Evolutionary conservation across 2,888 invertebrate genomes (phyloP), one percentile per base, ranked within the genome.

Genomic region (Azorinus chamasolen): DNA sequence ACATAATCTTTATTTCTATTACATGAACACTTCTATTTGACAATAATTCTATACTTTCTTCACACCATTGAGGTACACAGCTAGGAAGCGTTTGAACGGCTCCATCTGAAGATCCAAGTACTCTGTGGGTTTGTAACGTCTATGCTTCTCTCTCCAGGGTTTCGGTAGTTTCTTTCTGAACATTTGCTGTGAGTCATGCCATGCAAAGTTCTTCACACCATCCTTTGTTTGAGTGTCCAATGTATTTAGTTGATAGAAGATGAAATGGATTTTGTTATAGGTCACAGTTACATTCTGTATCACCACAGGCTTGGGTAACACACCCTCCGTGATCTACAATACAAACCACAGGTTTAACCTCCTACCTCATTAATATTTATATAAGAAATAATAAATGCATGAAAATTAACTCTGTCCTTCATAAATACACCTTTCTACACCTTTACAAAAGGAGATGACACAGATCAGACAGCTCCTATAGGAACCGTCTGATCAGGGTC

Each of bases 61-160:
- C 32, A 59, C 46, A 92, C 41, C 69, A 79, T 64, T 32, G 5
- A 64, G 32, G 32, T 64, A 64, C 2, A 27, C 45, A 6, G 55
- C 64, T n/a, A 64, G 18, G 32, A 64, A 64, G 12, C 46, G 45
- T 39, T 43, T 37, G 32, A 64, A 64, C 18, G 18, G 43, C 14
- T 18, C 20, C 1, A 45, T 20, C 8, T 46, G 32, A n/a, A 53
- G 54, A 22, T 64, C 45, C 4, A 27, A 25, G 45, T 64, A 64
- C 10, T 22, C 27, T 14, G 54, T 25, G 6, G 54, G 54, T 27
- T 24, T 54, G 18, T 32, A 43, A 22, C 46, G 25, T 10, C 25
- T 32, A 22, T 43, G 12, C 45, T 54, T 45, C 32, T 55, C 25
- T 18, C 46, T 37, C 64, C 64, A 64, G 16, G 64, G 64, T n/a